phyloP scores from a whole-genome alignment of 2,113 vertebrate species.

The Raja brachyura region DNA sequence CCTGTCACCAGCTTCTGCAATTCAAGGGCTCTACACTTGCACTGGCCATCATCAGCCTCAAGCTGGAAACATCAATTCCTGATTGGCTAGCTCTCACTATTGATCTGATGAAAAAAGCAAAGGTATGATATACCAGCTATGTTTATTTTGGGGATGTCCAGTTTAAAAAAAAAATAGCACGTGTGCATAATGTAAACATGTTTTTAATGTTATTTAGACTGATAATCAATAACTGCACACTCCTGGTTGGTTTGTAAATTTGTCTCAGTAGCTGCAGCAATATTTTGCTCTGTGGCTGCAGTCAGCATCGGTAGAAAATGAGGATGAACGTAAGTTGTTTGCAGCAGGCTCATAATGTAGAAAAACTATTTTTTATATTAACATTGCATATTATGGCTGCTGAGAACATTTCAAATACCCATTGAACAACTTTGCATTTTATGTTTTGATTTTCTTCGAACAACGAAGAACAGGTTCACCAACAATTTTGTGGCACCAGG shows the following conservation, averaged over 20 bases:
- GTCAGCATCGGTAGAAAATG: neutral
- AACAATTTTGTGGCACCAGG: too few species aligned
- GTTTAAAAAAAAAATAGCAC: neutral
- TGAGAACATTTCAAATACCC: neutral
- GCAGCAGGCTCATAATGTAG: neutral
- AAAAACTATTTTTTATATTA: neutral
- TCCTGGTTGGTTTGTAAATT: neutral
- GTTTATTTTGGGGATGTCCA: neutral
- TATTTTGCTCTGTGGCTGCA: neutral
- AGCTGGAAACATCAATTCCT: conserved; percentile 88
- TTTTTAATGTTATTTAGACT: neutral
- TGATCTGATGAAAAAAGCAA: conserved; percentile 80
- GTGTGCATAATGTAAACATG: neutral
- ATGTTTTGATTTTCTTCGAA: too few species aligned
- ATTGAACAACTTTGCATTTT: neutral
- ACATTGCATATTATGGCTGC: too few species aligned
- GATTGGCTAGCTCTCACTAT: conserved; percentile 92
- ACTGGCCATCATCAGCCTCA: conserved; percentile 81
- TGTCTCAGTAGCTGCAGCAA: neutral
- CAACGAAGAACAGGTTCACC: too few species aligned
- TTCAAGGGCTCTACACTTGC: conserved; percentile 90
- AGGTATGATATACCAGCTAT: conserved; percentile 61
- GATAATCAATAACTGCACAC: neutral
- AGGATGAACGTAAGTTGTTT: neutral
- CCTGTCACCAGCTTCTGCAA: conserved; percentile 73